Evolutionary conservation across 2,888 invertebrate genomes (phyloP).

Genomic region (Steromphala cineraria): DNA sequence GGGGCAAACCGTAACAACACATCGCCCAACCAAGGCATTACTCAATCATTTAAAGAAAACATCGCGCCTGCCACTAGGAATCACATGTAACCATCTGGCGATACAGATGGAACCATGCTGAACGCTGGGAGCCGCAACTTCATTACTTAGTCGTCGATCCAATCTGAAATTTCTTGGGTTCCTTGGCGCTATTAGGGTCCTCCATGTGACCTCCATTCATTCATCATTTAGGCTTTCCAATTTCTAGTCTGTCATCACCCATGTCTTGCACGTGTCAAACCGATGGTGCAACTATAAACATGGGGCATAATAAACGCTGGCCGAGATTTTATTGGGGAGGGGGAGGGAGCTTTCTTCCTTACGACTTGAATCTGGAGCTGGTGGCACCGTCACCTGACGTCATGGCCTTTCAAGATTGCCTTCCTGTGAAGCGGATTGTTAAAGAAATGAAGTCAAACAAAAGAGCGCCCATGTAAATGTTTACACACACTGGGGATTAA

Average conservation of each 20-base stretch:
- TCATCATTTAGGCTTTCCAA: constrained; percentile 34
- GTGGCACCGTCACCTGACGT: background rate
- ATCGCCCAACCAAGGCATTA: constrained; percentile 15
- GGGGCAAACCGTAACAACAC: constrained; percentile 13
- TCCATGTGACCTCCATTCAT: constrained; percentile 29
- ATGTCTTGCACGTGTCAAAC: constrained; percentile 32
- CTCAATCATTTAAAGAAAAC: constrained; percentile 19
- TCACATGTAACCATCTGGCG: constrained; percentile 17
- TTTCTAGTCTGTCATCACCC: constrained; percentile 33
- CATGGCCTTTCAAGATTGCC: background rate
- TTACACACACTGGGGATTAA: constrained; percentile 12
- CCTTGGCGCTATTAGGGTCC: constrained; percentile 30
- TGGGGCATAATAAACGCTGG: background rate
- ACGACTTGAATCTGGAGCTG: background rate
- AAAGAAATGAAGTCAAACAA: constrained; percentile 4
- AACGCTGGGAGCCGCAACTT: background rate
- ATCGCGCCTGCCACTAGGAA: background rate
- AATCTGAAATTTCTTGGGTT: constrained; percentile 32
- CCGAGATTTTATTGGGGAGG: constrained; percentile 4
- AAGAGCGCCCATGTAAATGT: background rate
- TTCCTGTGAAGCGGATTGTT: background rate
- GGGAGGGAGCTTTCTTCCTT: background rate
- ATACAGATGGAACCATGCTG: background rate
- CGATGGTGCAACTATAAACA: constrained; percentile 12
- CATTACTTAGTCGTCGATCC: constrained; percentile 37